These are phyloP conservation scores for Copsychus sechellarum DNA, from an alignment of 2,113 vertebrate genomes.

Conservation along the genomic window DNA sequence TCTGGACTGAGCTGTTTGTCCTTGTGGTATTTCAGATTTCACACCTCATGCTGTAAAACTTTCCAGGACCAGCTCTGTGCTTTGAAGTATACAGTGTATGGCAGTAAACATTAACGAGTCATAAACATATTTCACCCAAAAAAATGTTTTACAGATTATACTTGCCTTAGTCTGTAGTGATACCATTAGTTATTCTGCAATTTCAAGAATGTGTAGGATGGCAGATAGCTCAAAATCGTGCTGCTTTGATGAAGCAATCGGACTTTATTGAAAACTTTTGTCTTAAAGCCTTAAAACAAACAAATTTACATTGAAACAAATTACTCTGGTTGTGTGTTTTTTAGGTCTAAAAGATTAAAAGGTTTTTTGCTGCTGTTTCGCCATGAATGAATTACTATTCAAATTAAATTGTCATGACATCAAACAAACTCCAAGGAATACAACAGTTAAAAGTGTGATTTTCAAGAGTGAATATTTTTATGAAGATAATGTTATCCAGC, in stretches of 20 bases:
- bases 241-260: background rate
- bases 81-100: slow-evolving; percentile 29
- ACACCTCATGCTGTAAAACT: slow-evolving; percentile 52
- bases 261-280: background rate
- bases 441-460: background rate
- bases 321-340: background rate
- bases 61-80: slow-evolving; percentile 34
- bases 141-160: background rate
- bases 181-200: background rate
- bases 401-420: slow-evolving; percentile 3
- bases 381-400: background rate
- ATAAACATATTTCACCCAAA: background rate
- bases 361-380: background rate
- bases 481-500: background rate
- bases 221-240: background rate
- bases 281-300: slow-evolving; percentile 4
- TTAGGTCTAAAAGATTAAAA: background rate
- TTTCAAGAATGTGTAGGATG: slow-evolving; percentile 33
- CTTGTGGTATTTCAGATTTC: slow-evolving; percentile 54
- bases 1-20: background rate
- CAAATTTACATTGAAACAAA: background rate
- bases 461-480: background rate
- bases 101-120: slow-evolving; percentile 4
- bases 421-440: background rate
- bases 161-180: background rate